phyloP scores from a whole-genome alignment of 2,888 invertebrate species.

The Hypercompe scribonia region DNA sequence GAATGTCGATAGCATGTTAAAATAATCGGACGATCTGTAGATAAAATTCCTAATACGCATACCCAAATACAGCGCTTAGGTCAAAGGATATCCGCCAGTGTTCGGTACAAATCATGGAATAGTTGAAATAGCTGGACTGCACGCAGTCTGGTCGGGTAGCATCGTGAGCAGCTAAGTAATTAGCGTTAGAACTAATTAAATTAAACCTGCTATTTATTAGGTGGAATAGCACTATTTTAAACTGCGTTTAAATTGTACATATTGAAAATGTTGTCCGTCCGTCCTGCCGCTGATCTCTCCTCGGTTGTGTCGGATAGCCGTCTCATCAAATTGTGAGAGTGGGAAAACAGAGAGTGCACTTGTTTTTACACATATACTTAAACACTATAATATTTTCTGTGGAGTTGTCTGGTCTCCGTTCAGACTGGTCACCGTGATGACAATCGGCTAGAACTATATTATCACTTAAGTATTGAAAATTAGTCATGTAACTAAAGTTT shows the following conservation, averaged over 20 bases:
- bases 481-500: too few species aligned
- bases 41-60: slow-evolving; percentile 37
- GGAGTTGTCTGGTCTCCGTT: too few species aligned
- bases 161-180: slow-evolving; percentile 81
- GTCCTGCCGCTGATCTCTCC: too few species aligned
- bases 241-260: slow-evolving; percentile 26
- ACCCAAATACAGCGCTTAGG: slow-evolving; percentile 48
- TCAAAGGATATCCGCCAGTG: slow-evolving; percentile 44
- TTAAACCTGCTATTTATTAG: slow-evolving; percentile 47
- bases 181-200: slow-evolving; percentile 82
- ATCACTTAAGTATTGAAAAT: too few species aligned
- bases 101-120: slow-evolving; percentile 64
- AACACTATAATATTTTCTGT: too few species aligned
- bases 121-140: slow-evolving; percentile 62
- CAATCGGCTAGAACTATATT: too few species aligned
- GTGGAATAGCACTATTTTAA: slow-evolving; percentile 46
- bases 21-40: background rate
- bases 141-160: slow-evolving; percentile 37
- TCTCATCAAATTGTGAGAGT: too few species aligned
- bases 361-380: too few species aligned
- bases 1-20: background rate
- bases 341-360: too few species aligned
- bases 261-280: background rate
- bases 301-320: too few species aligned
- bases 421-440: too few species aligned